phyloP scores from a whole-genome alignment of 2,113 vertebrate genomes.

The Myocastor coypus region DNA sequence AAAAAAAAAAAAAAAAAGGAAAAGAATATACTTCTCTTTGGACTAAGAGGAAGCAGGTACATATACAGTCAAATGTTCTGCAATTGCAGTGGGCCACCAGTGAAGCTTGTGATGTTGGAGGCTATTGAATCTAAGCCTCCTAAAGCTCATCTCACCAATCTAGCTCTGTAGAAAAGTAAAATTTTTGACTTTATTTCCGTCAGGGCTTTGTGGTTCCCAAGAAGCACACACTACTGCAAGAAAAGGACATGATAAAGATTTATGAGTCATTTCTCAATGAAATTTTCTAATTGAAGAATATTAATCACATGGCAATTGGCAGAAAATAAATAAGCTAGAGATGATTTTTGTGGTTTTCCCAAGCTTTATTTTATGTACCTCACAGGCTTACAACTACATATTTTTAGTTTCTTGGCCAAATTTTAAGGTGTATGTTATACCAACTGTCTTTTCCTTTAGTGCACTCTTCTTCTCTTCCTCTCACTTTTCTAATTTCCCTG shows the following conservation, averaged over 20 bases:
- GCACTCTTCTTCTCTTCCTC: neutral
- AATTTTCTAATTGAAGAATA: constrained; percentile 56
- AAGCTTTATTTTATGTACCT: constrained; percentile 31
- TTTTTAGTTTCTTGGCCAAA: constrained; percentile 15
- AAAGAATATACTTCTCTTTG: too few relatives aligned
- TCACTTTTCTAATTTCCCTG: too few relatives aligned
- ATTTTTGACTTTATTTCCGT: constrained; percentile 46
- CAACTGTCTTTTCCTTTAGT: neutral
- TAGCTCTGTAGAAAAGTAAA: too few relatives aligned
- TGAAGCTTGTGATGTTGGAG: too few relatives aligned
- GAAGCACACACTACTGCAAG: constrained; percentile 42
- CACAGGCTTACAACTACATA: neutral
- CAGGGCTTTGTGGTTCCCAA: constrained; percentile 11
- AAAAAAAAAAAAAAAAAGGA: too few relatives aligned
- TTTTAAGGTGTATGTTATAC: constrained; percentile 55
- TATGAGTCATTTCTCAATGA: constrained; percentile 53
- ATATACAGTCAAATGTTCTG: too few relatives aligned
- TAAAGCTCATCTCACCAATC: too few relatives aligned
- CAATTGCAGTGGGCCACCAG: too few relatives aligned
- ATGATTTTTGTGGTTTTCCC: constrained; percentile 44
- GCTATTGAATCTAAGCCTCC: too few relatives aligned
- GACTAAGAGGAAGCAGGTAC: too few relatives aligned
- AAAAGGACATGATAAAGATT: constrained; percentile 50
- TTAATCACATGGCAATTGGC: constrained; percentile 58
- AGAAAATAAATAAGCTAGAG: constrained; percentile 53